Conservation (phyloP, 2,113 vertebrate species). For the Ondatra zibethicus region DNA sequence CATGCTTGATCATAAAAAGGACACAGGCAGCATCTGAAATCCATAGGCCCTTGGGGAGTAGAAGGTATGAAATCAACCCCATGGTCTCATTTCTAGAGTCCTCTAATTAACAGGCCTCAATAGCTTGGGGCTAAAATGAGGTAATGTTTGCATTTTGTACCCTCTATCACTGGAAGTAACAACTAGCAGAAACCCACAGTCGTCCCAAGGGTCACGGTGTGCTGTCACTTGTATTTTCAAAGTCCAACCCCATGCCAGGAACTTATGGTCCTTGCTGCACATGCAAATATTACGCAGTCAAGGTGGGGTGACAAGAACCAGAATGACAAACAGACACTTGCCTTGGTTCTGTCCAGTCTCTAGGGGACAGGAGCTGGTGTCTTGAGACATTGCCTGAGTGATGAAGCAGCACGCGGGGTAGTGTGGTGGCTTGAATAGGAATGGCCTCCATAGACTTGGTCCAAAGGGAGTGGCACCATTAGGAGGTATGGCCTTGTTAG, state of each 20-base stretch:
- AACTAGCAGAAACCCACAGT: not conserved
- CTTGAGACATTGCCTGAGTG: not conserved
- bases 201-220: not conserved
- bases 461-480: not conserved
- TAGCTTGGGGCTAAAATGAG: not conserved
- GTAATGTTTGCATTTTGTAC: not conserved
- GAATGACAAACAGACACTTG: not conserved
- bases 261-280: not conserved
- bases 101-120: not conserved
- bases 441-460: not conserved
- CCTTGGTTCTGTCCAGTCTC: not conserved
- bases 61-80: not conserved
- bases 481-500: not conserved
- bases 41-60: not conserved
- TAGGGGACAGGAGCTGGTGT: not conserved
- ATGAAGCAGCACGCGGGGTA: not conserved
- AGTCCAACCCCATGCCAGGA: not conserved
- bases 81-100: not conserved
- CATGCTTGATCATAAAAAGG: not conserved
- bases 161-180: not conserved
- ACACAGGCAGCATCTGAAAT: constrained; percentile 20
- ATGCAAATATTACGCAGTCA: not conserved
- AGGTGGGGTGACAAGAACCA: not conserved
- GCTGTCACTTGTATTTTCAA: not conserved
- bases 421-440: not conserved